Evolutionary conservation across 1,140 invertebrate species (phyloP), one percentile per base, ranked within the genome.

Genomic region (Delia radicum): DNA sequence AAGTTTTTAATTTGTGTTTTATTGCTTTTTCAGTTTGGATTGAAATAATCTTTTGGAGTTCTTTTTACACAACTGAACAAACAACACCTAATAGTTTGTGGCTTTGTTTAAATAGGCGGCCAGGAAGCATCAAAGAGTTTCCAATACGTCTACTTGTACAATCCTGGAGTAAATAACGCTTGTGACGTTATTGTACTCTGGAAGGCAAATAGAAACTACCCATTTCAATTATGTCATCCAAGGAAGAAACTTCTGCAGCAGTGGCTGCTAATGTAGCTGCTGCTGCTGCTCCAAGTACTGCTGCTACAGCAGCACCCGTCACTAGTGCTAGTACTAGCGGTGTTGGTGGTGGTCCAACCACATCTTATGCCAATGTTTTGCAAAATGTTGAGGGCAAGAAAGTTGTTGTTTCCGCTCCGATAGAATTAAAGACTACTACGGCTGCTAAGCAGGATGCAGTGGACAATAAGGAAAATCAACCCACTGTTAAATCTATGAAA

Each of bases 121-220:
- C 79, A 80, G 81, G 79, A 84, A 82, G 78, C 79, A 84, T 37
- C 73, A 81, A 84, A 84, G 80, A 84, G 82, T 84, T 84, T 84
- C 76, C 76, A 74, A 13, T 27, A 71, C 76, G 76, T 77, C 48
- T 69, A 21, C 65, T 75, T 24, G 37, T 8, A 42, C 15, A 61
- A 48, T 72, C 75, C 73, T 74, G 76, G 74, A 74, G 76, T 71
- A 63, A 61, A 74, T 77, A 75, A 77, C 76, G 74, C 69, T 37
- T 46, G 21, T 42, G 74, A 71, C 74, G 67, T 75, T 75, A 75
- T 71, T 71, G 55, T 62, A 76, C 75, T 76, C 75, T 72, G 75
- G 75, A 76, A 72, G 55, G 28, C 28, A 29, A n/a, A 7, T 29
- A 69, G 31, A 31, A 69, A 31, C 65, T 21, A 28, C n/a, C 65